phyloP scores from a whole-genome alignment of 2,888 invertebrate species.

The Drosophila emarginata region DNA sequence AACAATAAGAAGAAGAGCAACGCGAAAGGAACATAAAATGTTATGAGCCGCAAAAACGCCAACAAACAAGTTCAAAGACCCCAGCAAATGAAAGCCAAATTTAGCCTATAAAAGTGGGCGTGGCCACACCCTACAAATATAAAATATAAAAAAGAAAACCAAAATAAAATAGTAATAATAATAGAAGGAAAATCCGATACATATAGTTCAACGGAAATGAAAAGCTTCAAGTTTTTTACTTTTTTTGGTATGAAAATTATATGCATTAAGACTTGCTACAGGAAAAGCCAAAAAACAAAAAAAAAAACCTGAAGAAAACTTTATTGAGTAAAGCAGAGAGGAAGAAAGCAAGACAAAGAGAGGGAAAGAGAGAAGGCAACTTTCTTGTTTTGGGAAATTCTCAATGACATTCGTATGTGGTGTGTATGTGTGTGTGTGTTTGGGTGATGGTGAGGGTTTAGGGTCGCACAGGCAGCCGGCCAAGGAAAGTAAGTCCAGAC shows the following conservation, averaged over 20 bases:
- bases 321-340: conserved; percentile 58
- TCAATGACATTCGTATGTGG: conserved; percentile 41
- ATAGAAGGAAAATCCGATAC: neutral
- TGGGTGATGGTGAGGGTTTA: neutral
- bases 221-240: conserved; percentile 49
- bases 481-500: conserved; percentile 20
- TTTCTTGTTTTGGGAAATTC: conserved; percentile 26
- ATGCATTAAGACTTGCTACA: conserved; percentile 43
- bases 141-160: conserved; percentile 10
- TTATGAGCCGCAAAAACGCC: conserved; percentile 67
- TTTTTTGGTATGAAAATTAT: conserved; percentile 41
- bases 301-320: conserved; percentile 26
- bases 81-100: conserved; percentile 22
- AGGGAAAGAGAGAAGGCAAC: neutral
- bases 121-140: neutral
- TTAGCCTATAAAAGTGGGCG: conserved; percentile 33
- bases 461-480: neutral
- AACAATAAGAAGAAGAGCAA: conserved; percentile 3
- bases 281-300: conserved; percentile 23
- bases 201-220: conserved; percentile 66
- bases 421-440: neutral
- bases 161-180: conserved; percentile 1
- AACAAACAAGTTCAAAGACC: conserved; percentile 64
- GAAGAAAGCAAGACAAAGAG: neutral
- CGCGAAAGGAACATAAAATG: conserved; percentile 44